These are phyloP conservation scores for Iguana delicatissima DNA, from an alignment of 2,797 vertebrate genomes.

Conservation along the genomic window DNA sequence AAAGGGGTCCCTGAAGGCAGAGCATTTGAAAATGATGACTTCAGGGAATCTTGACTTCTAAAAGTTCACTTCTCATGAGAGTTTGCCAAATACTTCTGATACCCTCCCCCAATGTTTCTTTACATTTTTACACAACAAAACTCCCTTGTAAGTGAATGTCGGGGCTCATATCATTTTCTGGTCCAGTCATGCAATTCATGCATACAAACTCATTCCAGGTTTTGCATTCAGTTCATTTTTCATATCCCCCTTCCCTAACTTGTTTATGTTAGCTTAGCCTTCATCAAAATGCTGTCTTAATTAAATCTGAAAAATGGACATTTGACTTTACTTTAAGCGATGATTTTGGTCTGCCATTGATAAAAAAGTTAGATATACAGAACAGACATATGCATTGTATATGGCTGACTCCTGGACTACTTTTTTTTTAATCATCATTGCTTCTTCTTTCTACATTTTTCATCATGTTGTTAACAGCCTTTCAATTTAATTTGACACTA, in stretches of 20 bases:
- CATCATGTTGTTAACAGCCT: conserved; percentile 50
- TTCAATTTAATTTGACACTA: conserved; percentile 21
- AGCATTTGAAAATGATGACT: neutral
- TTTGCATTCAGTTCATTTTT: conserved; percentile 76
- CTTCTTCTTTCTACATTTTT: conserved; percentile 50
- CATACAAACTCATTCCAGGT: conserved; percentile 73
- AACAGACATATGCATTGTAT: conserved; percentile 51
- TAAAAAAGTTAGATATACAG: conserved; percentile 66
- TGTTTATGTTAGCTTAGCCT: conserved; percentile 74
- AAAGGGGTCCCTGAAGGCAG: conserved; percentile 11
- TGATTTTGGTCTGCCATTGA: conserved; percentile 69
- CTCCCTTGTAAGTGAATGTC: conserved; percentile 59
- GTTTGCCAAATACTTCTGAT: conserved; percentile 60
- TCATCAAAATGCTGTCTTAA: conserved; percentile 78
- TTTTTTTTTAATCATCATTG: conserved; percentile 25
- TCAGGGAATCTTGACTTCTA: conserved; percentile 14
- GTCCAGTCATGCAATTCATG: conserved; percentile 59
- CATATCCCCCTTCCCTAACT: conserved; percentile 68
- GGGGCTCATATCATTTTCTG: conserved; percentile 50
- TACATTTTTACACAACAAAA: conserved; percentile 61
- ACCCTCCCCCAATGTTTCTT: conserved; percentile 54
- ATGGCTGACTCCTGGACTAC: conserved; percentile 52
- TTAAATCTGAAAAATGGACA: conserved; percentile 79
- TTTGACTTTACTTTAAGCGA: conserved; percentile 76
- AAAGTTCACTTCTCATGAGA: conserved; percentile 51